Evolutionary conservation across 2,888 invertebrate species (phyloP), one percentile per base, ranked within the genome.

Genomic region (Erebia palarica): DNA sequence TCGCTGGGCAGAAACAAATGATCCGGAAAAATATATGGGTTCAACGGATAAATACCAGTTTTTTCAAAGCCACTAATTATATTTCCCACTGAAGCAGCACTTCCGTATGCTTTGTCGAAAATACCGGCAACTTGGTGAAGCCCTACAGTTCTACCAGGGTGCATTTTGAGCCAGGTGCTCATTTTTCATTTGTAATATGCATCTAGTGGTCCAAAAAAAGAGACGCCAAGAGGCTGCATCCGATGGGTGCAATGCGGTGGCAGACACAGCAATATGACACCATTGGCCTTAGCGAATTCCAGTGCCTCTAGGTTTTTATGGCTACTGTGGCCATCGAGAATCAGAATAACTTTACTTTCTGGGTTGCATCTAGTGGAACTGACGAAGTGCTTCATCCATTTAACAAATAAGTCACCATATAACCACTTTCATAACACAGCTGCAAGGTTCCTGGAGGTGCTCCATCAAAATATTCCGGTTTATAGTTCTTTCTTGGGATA

Each of bases 151-250:
- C 55, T 65, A 9, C 53, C 65, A n/a, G 53, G 65, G 51, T n/a
- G n/a, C n/a, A n/a, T n/a, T n/a, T n/a, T n/a, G n/a, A n/a, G n/a
- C n/a, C n/a, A n/a, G n/a, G n/a, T 21, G 27, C 18, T 13, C 14
- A 51, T 51, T 14, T 51, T n/a, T 13, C 51, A n/a, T 3, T 51
- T 14, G 14, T n/a, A 51, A n/a, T 75, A 81, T 0, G 79, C 80
- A 42, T 75, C 78, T 14, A 84, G 70, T 49, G 84, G 82, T 1
- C 77, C 79, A 76, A 77, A 80, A 72, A 82, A 81, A 13, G 74
- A 68, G 7, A 82, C 81, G 68, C 84, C 81, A 8, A 83, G 75
- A 68, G 86, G 79, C 78, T 87, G 81, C 75, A 84, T 66, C 71
- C 76, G 68, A 68, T 83, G 78, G 13, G 79, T 82, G 70, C 78